These are phyloP conservation scores for human (Homo sapiens) DNA, from an alignment of 2,113 vertebrate genomes.

Conservation along the genomic window GRCh38 chr11:131680001-131680500, in stretches of 20 bases:
- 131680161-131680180: rapidly evolving
- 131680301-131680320: background rate
- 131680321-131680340: background rate
- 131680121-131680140: background rate
- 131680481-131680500: too few relatives aligned
- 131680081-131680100: background rate
- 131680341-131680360: background rate
- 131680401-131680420: background rate
- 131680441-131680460: background rate
- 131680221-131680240: background rate
- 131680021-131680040: conserved; percentile 37
- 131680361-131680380: background rate
- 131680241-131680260: background rate
- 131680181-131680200: background rate
- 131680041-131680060: conserved; percentile 50
- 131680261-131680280: background rate
- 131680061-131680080: background rate
- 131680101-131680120: background rate
- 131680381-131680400: background rate
- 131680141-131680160: background rate
- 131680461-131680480: too few relatives aligned
- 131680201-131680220: background rate
- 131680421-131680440: too few relatives aligned
- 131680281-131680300: background rate
- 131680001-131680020: conserved; percentile 57